Evolutionary conservation across 2,888 invertebrate genomes (phyloP).

Genomic region (Orthosia incerta): DNA sequence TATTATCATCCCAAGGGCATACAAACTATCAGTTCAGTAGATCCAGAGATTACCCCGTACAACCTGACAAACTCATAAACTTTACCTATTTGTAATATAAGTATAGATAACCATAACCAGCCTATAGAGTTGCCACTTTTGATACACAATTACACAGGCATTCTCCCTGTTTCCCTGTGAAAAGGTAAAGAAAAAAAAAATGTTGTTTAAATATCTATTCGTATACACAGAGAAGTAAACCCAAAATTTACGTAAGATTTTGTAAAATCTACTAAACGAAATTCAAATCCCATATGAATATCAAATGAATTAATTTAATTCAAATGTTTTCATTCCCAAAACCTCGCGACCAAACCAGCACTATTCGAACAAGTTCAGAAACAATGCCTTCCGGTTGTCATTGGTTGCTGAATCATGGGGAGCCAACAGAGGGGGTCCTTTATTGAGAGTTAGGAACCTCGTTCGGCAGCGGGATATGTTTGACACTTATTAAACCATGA

Average conservation of each 20-base stretch:
- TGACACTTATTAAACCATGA: background rate
- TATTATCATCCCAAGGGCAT: no score
- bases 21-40: no score
- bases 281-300: background rate
- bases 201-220: background rate
- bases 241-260: background rate
- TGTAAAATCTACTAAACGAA: background rate
- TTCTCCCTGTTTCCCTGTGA: no score
- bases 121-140: no score
- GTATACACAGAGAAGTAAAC: no score
- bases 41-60: no score
- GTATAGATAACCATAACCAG: no score
- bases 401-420: constrained; percentile 22
- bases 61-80: no score
- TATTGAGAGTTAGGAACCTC: constrained; percentile 29
- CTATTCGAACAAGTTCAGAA: background rate
- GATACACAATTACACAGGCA: no score
- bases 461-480: constrained; percentile 11
- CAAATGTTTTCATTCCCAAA: background rate
- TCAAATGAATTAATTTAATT: background rate
- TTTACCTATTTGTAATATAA: no score
- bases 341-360: background rate
- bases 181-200: no score
- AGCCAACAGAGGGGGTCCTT: constrained; percentile 28
- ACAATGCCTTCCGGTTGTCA: constrained; percentile 11